A percentile compares a stretch with the other conserved stretches of the same genome.
phyloP scores from a whole-genome alignment of 2,113 vertebrate genomes.

The Prunella fulvescens region DNA sequence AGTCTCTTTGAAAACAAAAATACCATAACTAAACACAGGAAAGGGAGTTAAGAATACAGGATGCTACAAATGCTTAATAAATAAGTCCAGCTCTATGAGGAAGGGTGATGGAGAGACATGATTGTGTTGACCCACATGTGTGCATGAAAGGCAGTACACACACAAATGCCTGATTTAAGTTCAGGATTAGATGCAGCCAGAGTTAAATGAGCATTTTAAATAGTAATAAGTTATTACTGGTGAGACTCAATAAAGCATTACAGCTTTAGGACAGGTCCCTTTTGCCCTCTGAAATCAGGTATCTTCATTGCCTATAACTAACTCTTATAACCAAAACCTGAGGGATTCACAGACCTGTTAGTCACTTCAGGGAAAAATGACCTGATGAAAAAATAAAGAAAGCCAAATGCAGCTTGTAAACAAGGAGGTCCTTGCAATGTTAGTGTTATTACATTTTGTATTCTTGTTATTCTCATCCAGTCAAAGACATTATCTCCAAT shows the following conservation, averaged over 20 bases:
- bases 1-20: neutral
- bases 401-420: neutral
- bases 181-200: neutral
- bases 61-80: neutral
- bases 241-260: neutral
- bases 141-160: neutral
- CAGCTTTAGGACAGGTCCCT: neutral
- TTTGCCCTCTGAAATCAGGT: neutral
- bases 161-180: neutral
- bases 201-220: neutral
- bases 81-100: neutral
- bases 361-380: neutral
- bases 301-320: neutral
- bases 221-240: neutral
- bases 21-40: neutral
- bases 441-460: neutral
- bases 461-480: neutral
- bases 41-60: neutral
- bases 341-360: neutral
- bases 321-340: neutral
- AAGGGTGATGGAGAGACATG: neutral
- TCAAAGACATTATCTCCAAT: neutral
- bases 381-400: neutral
- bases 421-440: neutral
- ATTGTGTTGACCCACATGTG: neutral